Evolutionary conservation across 2,797 vertebrate genomes (phyloP), one percentile per base, ranked within the genome.

Genomic region (Periparus ater): DNA sequence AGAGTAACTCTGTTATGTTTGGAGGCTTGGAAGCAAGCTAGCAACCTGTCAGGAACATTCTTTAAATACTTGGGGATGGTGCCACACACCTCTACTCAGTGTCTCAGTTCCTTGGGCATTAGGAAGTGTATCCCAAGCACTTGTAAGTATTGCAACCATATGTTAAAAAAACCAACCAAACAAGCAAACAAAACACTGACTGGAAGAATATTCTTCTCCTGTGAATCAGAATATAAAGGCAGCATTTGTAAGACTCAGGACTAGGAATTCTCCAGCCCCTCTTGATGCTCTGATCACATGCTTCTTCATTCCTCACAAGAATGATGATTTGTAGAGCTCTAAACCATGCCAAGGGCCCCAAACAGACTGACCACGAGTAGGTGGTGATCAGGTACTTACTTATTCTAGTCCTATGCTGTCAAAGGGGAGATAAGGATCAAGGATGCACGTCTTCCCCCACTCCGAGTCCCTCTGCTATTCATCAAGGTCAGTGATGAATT

Each of bases 11-110:
- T 7, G 2, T 8, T 79, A 15, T 38, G 45, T 65, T 94, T 65
- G 62, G 67, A 88, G 48, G 29, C 58, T 87, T 82, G 44, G 55
- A 55, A 95, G 34, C 9, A 16, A 84, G 27, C 68, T 92, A 95
- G 80, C 84, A 93, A 53, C 32, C 18, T 66, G 29, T 74, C 45
- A 77, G 80, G 25, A 82, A 9, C 20, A 10, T 60, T 78, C 54
- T 93, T 93, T 72, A 76, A 61, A 81, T 17, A 2, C 40, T 17
- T 2, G 2, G 22, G 17, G 2, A 58, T 27, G 30, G n/a, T 87
- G 34, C 42, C 18, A 10, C 30, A 18, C 29, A 51, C 17, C 7
- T 51, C 15, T 27, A 3, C 25, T 68, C 32, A 17, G 40, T 51
- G 14, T 73, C 61, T 77, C 30, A 16, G 23, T 73, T 93, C 63